Evolutionary conservation across 2,888 invertebrate species (phyloP), one percentile per base, ranked within the genome.

Genomic region (Ditula angustiorana): DNA sequence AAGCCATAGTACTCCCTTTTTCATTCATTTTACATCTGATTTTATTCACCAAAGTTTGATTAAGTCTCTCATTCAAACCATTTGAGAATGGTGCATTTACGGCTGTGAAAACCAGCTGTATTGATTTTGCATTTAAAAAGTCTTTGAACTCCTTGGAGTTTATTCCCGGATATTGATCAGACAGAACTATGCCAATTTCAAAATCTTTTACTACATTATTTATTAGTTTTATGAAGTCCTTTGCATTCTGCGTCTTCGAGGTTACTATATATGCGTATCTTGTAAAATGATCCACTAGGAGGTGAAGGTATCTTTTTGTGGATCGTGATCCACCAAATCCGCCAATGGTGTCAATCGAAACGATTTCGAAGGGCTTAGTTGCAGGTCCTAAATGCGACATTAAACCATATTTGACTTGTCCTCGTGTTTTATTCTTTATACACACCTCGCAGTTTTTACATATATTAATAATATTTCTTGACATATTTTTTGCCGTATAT

Each of bases 351-450:
- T 73, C 71, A n/a, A 69, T 67, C 1, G 71, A 73, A 3, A 44
- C 10, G 50, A 73, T 71, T 46, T 72, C 53, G 68, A 70, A 69
- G 2, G 69, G 71, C 24, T 62, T 58, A 41, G 62, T 71, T 2
- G 71, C 71, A 5, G 71, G 69, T 8, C 73, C 73, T 30, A 74
- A 67, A 28, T 72, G 70, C 0, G 72, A 72, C 74, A 74, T 69
- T 44, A 71, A 67, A 24, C 71, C 71, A 59, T 56, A 73, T 67
- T 69, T 70, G 35, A 28, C 24, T 69, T 74, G 60, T n/a, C n/a
- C n/a, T n/a, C n/a, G n/a, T n/a, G n/a, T n/a, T n/a, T n/a, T n/a
- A n/a, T n/a, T n/a, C n/a, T 69, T 69, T 30, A 69, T 69, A 57
- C 71, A 75, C 11, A 70, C 50, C 47, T 66, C 62, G 64, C 72